Evolutionary conservation across 2,888 invertebrate species (phyloP).

Genomic region (Nowickia ferox): DNA sequence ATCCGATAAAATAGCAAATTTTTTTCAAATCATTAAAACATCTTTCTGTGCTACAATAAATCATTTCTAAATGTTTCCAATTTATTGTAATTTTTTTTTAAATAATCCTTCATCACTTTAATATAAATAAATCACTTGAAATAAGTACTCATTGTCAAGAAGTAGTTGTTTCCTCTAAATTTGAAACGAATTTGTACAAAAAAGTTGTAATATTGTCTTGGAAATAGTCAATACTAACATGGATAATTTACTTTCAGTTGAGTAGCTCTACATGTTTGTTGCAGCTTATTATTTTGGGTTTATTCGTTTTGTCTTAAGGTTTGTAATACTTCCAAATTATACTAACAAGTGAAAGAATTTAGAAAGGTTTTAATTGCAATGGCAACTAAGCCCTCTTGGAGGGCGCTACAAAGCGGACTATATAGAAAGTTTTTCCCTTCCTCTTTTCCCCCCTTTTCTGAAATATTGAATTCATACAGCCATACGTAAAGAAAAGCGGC

Average conservation of each 20-base stretch:
- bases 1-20: too few relatives aligned
- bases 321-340: background rate
- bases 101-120: constrained; percentile 9
- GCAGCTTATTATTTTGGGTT: background rate
- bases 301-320: background rate
- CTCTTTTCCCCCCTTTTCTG: too few relatives aligned
- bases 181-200: background rate
- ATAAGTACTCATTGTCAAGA: constrained; percentile 23
- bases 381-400: too few relatives aligned
- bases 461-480: too few relatives aligned
- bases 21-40: too few relatives aligned
- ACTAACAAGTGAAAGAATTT: too few relatives aligned
- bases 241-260: background rate
- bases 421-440: too few relatives aligned
- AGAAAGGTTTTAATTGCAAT: background rate
- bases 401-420: too few relatives aligned
- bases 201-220: background rate
- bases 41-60: background rate
- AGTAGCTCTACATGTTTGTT: background rate
- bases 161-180: background rate
- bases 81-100: background rate
- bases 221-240: background rate
- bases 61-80: constrained; percentile 2
- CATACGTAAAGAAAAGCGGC: too few relatives aligned
- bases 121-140: constrained; percentile 39